Evolutionary conservation across 2,113 vertebrate genomes (phyloP).

Genomic region (Merops nubicus): DNA sequence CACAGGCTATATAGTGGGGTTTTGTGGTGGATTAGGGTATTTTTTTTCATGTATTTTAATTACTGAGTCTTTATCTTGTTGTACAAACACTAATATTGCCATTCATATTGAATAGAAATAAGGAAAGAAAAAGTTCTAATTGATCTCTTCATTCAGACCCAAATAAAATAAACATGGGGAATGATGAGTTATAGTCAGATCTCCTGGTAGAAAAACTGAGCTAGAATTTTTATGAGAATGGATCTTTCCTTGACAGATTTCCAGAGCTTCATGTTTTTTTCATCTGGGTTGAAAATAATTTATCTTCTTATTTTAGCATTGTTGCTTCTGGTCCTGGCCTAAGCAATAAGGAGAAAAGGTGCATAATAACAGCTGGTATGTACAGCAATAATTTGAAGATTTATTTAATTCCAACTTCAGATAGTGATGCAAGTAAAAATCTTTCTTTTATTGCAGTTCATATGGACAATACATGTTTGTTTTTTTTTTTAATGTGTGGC

Average conservation of each 20-base stretch:
- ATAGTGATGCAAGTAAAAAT: neutral
- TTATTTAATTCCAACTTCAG: neutral
- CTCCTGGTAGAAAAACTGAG: neutral
- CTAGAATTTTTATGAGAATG: constrained; percentile 48
- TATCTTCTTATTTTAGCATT: neutral
- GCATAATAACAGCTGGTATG: neutral
- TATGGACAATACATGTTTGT: neutral
- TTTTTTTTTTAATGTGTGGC: neutral
- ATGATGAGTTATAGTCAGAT: constrained; percentile 12
- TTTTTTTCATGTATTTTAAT: neutral
- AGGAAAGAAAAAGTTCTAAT: neutral
- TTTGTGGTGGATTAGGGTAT: fast-evolving
- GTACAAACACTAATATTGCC: neutral
- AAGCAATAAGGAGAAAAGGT: neutral
- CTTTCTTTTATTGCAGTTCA: neutral
- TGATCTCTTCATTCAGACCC: neutral
- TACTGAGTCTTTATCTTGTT: neutral
- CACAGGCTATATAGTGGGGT: neutral
- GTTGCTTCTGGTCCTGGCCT: neutral
- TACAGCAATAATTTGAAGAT: neutral
- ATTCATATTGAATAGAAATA: neutral
- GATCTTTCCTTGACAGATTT: constrained; percentile 26
- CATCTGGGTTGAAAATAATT: constrained; percentile 1
- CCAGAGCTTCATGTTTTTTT: constrained; percentile 46
- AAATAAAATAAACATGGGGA: constrained; percentile 5